phyloP scores from a whole-genome alignment of 2,888 invertebrate species.

The Liodrosophila aerea region DNA sequence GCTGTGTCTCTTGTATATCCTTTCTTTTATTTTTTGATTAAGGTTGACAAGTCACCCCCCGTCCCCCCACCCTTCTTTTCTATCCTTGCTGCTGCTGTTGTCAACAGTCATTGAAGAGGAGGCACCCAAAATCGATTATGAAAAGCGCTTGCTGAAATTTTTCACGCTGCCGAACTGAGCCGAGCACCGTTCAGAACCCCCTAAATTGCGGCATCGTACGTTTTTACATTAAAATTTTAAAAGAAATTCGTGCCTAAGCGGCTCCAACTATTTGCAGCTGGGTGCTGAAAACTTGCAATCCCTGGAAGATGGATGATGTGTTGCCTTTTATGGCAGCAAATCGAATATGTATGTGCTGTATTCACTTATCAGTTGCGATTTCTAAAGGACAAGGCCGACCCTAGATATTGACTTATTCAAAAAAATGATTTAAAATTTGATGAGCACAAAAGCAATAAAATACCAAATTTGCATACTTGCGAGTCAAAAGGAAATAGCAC shows the following conservation, averaged over 20 bases:
- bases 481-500: too few relatives aligned
- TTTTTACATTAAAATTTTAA: conserved; percentile 76
- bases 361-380: conserved; percentile 23
- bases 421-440: conserved; percentile 70
- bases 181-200: conserved; percentile 20
- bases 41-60: conserved; percentile 63
- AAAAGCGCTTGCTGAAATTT: conserved; percentile 73
- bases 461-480: conserved; percentile 43
- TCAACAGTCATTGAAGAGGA: conserved; percentile 69
- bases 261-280: conserved; percentile 72
- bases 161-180: conserved; percentile 37
- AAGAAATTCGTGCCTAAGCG: conserved; percentile 73
- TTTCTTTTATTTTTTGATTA: conserved; percentile 59
- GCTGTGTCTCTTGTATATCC: conserved; percentile 31
- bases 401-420: conserved; percentile 63
- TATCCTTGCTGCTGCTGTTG: conserved; percentile 31
- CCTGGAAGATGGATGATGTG: conserved; percentile 46
- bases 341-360: background rate
- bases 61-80: conserved; percentile 10
- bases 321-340: conserved; percentile 1
- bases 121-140: conserved; percentile 74
- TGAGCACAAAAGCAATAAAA: conserved; percentile 54
- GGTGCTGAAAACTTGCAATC: conserved; percentile 21
- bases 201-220: conserved; percentile 54
- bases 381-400: conserved; percentile 10